These are phyloP conservation scores for Chondrosia reniformis DNA, from an alignment of 37 sponge, comb jelly and placozoan genomes.

Conservation along the genomic window DNA sequence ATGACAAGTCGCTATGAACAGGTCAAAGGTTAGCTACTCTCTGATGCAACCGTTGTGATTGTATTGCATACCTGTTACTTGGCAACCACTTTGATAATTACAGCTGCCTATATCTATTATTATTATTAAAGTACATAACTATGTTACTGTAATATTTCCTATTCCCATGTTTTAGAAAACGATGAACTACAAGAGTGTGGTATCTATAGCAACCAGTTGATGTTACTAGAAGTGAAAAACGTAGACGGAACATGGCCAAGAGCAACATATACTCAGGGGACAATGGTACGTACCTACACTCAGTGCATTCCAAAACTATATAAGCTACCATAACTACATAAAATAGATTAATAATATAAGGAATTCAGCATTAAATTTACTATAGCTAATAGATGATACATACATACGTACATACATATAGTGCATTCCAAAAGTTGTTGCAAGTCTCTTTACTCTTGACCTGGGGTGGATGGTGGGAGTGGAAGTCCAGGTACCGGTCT, in stretches of 20 bases:
- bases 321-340: neutral
- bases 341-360: no score
- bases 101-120: no score
- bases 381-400: no score
- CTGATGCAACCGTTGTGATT: no score
- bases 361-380: no score
- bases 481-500: no score
- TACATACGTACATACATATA: no score
- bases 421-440: no score
- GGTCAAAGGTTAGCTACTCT: slow-evolving; percentile 23
- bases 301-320: neutral
- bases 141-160: neutral
- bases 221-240: slow-evolving; percentile 66
- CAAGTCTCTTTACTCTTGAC: no score
- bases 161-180: slow-evolving; percentile 8
- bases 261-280: neutral
- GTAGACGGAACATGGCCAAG: slow-evolving; percentile 71
- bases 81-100: no score
- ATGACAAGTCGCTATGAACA: slow-evolving; percentile 75
- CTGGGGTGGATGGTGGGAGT: no score
- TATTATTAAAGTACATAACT: neutral
- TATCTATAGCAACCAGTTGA: slow-evolving; percentile 71
- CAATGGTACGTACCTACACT: neutral
- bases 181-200: slow-evolving; percentile 68
- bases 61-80: no score